Evolutionary conservation across 2,113 vertebrate species (phyloP), one percentile per base, ranked within the genome.

Genomic region (Tursiops truncatus): DNA sequence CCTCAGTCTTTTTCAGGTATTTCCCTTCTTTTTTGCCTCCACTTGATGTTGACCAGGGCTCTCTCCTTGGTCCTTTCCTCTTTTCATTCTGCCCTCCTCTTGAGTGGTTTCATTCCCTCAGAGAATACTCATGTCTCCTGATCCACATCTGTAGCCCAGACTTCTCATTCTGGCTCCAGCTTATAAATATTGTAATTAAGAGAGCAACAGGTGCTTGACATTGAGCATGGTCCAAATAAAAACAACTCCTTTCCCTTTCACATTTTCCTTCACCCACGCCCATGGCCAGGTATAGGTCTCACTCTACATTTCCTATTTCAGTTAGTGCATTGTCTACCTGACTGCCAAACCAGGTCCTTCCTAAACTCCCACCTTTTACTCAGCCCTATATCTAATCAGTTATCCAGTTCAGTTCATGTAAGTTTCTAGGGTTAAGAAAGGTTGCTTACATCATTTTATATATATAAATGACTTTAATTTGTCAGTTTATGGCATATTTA

Each of bases 401-500:
- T 23, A 38, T 14, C 6, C 60, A 36, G 15, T 56, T 67, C 33
- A 89, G 13, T 86, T 94, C 67, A 41, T 65, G 47, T 65, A 93
- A 23, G 2, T 44, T 73, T 77, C 38, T 95, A 87, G n/a, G 25
- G 3, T 79, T 76, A 60, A 74, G 12, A 41, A 79, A 62, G 21
- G 21, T 89, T 56, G 14, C 3, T 17, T 26, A 47, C 5, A 68
- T 90, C 8, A 65, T 68, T 5, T 18, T 53, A 63, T 86, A 14
- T 41, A 20, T 62, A 10, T 88, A 79, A 70, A 58, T 89, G 13
- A 31, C 1, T 92, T 93, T 60, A 85, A 91, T 89, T 65, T 92
- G 14, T 62, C 25, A 89, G 4, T 56, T 63, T 53, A 33, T 96
- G 67, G 71, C 36, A 71, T 89, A 83, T 94, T 81, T 96, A 94